These are phyloP conservation scores for Helicoverpa armigera DNA, from an alignment of 1,140 invertebrate genomes.

Conservation along the genomic window DNA sequence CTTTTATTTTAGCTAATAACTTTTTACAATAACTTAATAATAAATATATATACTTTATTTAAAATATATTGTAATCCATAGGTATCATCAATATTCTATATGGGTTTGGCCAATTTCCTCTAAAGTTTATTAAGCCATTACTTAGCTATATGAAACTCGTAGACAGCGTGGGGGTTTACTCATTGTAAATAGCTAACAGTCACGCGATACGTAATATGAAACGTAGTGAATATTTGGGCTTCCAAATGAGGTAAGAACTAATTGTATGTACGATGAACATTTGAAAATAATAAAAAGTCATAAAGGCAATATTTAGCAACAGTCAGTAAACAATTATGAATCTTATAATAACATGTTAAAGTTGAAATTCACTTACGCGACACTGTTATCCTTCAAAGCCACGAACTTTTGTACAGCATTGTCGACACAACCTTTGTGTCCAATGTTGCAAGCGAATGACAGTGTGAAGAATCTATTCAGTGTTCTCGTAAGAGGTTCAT, in stretches of 20 bases:
- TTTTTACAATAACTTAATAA: too few relatives aligned
- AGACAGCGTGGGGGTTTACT: not conserved
- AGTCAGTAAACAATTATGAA: too few relatives aligned
- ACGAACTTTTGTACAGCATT: constrained; percentile 68
- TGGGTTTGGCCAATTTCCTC: constrained; percentile 44
- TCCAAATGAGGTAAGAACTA: too few relatives aligned
- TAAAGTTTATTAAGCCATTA: constrained; percentile 25
- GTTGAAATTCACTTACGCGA: constrained; percentile 57
- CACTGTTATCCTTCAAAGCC: constrained; percentile 57
- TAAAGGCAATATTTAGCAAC: too few relatives aligned
- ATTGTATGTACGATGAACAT: too few relatives aligned
- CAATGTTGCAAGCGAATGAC: constrained; percentile 74
- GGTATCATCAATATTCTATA: not conserved
- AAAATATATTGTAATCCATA: too few relatives aligned
- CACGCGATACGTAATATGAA: constrained; percentile 6
- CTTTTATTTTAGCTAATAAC: too few relatives aligned
- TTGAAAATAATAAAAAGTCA: too few relatives aligned
- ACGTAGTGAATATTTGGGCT: too few relatives aligned
- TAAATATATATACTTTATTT: too few relatives aligned
- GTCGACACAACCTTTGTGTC: constrained; percentile 69
- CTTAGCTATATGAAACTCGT: constrained; percentile 8
- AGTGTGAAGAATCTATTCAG: constrained; percentile 73
- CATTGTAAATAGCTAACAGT: constrained; percentile 14
- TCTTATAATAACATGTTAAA: constrained; percentile 2
- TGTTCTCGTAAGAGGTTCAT: constrained; percentile 68